Percentiles rank a stretch among this genome's conserved stretches.
phyloP scores from a whole-genome alignment of 2,888 invertebrate genomes.

The Rhyacophila evoluta region DNA sequence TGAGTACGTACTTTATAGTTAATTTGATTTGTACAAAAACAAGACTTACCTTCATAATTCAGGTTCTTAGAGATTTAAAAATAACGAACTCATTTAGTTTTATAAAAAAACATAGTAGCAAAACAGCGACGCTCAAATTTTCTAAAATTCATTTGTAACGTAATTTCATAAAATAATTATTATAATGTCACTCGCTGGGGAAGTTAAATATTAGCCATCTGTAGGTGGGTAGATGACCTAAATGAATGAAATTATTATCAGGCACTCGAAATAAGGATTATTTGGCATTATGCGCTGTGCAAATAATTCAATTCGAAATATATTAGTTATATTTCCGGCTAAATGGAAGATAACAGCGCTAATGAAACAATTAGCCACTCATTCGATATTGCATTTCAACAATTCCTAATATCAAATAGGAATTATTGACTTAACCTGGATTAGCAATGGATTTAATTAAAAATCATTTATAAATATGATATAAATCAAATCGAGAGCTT shows the following conservation, averaged over 20 bases:
- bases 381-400: background rate
- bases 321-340: slow-evolving; percentile 5
- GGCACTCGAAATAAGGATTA: background rate
- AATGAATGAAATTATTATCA: slow-evolving; percentile 15
- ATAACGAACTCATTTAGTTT: too few relatives aligned
- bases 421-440: background rate
- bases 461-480: background rate
- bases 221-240: slow-evolving; percentile 3
- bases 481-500: background rate
- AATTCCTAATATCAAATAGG: background rate
- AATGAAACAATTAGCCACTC: slow-evolving; percentile 1
- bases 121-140: too few relatives aligned
- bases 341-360: background rate
- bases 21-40: too few relatives aligned
- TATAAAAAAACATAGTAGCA: too few relatives aligned
- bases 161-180: too few relatives aligned
- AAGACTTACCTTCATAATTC: too few relatives aligned
- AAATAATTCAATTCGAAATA: slow-evolving; percentile 19
- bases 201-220: slow-evolving; percentile 6
- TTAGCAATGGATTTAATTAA: background rate
- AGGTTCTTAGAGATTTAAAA: too few relatives aligned
- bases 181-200: too few relatives aligned
- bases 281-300: background rate
- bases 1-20: too few relatives aligned
- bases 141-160: too few relatives aligned